phyloP scores from a whole-genome alignment of 2,888 invertebrate genomes.

The Pilophorus perplexus region DNA sequence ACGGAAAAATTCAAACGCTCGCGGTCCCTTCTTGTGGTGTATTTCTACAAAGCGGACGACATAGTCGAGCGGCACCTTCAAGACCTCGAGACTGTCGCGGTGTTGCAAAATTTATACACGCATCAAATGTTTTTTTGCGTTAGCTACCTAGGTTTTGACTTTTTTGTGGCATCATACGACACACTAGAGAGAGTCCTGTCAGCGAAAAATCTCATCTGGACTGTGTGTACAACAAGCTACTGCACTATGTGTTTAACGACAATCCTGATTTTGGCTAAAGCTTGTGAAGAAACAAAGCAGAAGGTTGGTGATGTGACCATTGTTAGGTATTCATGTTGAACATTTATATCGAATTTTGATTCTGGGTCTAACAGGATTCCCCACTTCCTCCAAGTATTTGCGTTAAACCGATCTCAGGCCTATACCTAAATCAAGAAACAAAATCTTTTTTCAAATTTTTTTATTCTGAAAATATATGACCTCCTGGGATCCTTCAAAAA shows the following conservation, averaged over 20 bases:
- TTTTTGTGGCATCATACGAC: conserved; percentile 35
- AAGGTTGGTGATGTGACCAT: conserved; percentile 9
- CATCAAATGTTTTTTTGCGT: conserved; percentile 30
- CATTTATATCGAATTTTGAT: too few relatives aligned
- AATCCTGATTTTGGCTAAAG: conserved; percentile 5
- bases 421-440: too few relatives aligned
- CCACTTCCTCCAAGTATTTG: too few relatives aligned
- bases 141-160: conserved; percentile 26
- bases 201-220: conserved; percentile 1
- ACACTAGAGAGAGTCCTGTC: conserved; percentile 21
- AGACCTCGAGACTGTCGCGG: background rate
- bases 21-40: conserved; percentile 8
- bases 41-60: conserved; percentile 24
- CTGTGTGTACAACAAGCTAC: conserved; percentile 12
- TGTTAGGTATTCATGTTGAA: too few relatives aligned
- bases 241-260: background rate
- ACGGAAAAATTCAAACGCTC: conserved; percentile 2
- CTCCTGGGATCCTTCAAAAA: too few relatives aligned
- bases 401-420: too few relatives aligned
- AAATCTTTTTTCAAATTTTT: too few relatives aligned
- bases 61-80: conserved; percentile 3
- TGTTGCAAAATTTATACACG: conserved; percentile 6
- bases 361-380: too few relatives aligned
- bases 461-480: too few relatives aligned
- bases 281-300: conserved; percentile 18